Conservation (phyloP, 2,113 vertebrate species). For the Menidia beryllina region DNA sequence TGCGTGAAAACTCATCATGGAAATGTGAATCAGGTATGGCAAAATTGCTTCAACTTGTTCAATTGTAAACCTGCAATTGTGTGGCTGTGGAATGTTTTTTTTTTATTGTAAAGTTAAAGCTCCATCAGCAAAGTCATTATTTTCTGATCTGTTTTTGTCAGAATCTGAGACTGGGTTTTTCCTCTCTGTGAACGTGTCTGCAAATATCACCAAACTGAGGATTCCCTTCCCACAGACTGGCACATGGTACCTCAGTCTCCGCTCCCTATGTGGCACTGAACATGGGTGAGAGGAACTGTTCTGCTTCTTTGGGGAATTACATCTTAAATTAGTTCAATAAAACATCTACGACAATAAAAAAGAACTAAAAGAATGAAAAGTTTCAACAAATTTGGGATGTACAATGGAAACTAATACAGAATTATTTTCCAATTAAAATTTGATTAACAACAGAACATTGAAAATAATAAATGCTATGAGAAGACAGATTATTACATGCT, state of each 20-base stretch:
- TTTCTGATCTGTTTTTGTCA: slow-evolving; percentile 56
- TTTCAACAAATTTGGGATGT: too few relatives aligned
- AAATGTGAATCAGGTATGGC: slow-evolving; percentile 92
- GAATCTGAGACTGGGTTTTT: slow-evolving; percentile 89
- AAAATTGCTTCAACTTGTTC: not conserved
- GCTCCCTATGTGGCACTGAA: slow-evolving; percentile 87
- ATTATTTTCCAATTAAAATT: too few relatives aligned
- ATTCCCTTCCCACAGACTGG: slow-evolving; percentile 97
- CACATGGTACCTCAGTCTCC: slow-evolving; percentile 96
- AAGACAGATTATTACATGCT: too few relatives aligned
- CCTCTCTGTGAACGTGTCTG: slow-evolving; percentile 86
- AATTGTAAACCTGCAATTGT: not conserved
- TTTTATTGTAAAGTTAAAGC: not conserved
- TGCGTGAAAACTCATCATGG: slow-evolving; percentile 85
- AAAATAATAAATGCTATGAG: too few relatives aligned
- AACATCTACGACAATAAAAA: not conserved
- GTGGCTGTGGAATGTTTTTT: not conserved
- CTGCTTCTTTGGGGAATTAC: slow-evolving; percentile 3
- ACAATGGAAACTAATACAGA: too few relatives aligned
- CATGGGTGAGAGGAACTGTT: slow-evolving; percentile 83
- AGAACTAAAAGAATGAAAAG: too few relatives aligned
- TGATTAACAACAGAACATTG: too few relatives aligned
- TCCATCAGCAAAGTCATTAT: not conserved
- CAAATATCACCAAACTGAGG: slow-evolving; percentile 89
- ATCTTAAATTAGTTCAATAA: not conserved